These are phyloP conservation scores for Mormyrus lacerda DNA, from an alignment of 2,113 vertebrate genomes.

Conservation along the genomic window DNA sequence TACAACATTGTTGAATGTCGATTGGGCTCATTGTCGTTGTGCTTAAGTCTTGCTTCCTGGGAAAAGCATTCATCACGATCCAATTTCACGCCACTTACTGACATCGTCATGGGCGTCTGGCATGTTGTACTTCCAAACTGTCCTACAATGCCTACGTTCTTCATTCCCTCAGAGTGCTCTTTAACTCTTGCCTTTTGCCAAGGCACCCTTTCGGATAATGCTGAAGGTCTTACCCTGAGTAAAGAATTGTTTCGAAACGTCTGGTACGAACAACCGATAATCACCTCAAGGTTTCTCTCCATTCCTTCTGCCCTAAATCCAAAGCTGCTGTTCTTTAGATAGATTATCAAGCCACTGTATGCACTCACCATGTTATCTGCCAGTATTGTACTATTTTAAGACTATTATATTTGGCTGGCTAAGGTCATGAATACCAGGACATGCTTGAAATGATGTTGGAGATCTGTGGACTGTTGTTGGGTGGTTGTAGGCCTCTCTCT, in stretches of 20 bases:
- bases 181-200: background rate
- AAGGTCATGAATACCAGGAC: background rate
- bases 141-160: background rate
- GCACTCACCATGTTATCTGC: background rate
- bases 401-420: conserved; percentile 5
- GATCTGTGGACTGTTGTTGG: background rate
- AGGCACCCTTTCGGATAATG: background rate
- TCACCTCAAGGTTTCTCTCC: background rate
- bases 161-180: background rate
- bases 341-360: background rate
- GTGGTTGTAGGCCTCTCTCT: background rate
- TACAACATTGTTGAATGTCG: background rate
- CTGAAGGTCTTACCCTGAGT: conserved; percentile 14
- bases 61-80: background rate
- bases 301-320: background rate
- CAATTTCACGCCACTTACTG: background rate
- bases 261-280: background rate
- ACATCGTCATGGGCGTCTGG: background rate
- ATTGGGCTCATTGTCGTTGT: background rate
- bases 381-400: background rate
- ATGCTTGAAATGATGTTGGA: background rate
- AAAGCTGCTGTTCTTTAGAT: background rate
- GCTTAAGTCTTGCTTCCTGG: background rate
- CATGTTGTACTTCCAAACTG: background rate
- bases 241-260: conserved; percentile 3